phyloP scores from a whole-genome alignment of 2,888 invertebrate species.

The Phorcus lineatus region DNA sequence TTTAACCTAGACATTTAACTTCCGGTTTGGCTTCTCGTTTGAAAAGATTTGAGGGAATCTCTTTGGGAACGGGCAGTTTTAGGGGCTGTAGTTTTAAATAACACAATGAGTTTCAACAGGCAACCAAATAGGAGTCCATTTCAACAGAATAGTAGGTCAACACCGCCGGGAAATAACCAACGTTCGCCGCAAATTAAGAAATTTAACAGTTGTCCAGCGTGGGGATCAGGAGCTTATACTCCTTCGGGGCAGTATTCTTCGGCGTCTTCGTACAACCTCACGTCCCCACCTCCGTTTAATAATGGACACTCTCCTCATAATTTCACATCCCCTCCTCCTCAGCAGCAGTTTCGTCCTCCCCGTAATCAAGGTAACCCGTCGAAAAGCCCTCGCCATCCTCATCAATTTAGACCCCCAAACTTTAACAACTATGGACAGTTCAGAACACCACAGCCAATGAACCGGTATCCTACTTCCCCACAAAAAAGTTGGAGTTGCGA shows the following conservation, averaged over 20 bases:
- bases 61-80: no score
- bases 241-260: not conserved
- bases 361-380: no score
- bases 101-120: not conserved
- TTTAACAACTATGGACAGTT: not conserved
- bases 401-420: no score
- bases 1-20: no score
- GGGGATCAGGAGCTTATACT: not conserved
- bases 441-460: constrained; percentile 25
- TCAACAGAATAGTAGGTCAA: constrained; percentile 1
- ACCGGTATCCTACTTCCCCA: not conserved
- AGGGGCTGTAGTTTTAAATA: no score
- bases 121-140: not conserved
- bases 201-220: constrained; percentile 5
- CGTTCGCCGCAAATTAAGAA: constrained; percentile 5
- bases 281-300: not conserved
- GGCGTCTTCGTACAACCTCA: no score
- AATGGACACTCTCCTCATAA: not conserved
- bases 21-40: no score
- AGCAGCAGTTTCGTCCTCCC: not conserved
- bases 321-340: not conserved
- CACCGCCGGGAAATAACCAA: not conserved
- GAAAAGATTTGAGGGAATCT: no score
- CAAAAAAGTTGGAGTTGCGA: constrained; percentile 25
- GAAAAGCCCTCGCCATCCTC: constrained; percentile 12